Evolutionary conservation across 2,797 vertebrate species (phyloP).

Genomic region (Neosilurus mollespiculum): DNA sequence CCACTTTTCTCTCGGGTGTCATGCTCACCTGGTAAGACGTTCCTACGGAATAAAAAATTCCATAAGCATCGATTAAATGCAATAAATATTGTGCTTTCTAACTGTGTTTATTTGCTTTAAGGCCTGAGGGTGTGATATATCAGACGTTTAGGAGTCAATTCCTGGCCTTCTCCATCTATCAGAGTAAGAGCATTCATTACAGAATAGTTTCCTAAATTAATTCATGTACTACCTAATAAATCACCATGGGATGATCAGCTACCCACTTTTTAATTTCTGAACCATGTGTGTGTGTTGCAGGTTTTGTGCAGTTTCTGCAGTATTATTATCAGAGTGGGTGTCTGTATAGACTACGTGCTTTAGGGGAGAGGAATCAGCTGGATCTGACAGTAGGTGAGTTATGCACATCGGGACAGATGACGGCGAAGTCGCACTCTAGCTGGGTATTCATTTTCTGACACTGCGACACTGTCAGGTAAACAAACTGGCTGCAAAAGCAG

Average conservation of each 20-base stretch:
- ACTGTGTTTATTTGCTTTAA: slow-evolving; percentile 55
- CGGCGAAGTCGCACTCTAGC: background rate
- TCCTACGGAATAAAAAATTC: background rate
- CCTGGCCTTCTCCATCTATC: slow-evolving; percentile 96
- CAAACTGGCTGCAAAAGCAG: background rate
- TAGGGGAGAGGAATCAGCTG: slow-evolving; percentile 94
- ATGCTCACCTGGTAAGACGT: slow-evolving; percentile 95
- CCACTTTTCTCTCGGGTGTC: slow-evolving; percentile 94
- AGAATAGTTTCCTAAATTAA: background rate
- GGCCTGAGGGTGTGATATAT: slow-evolving; percentile 95
- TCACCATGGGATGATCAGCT: background rate
- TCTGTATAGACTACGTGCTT: slow-evolving; percentile 89
- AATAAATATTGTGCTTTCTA: background rate
- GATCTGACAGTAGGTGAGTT: slow-evolving; percentile 95
- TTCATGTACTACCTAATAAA: background rate
- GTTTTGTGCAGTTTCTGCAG: slow-evolving; percentile 96
- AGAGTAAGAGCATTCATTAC: slow-evolving; percentile 80
- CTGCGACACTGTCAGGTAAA: background rate
- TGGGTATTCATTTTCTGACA: background rate
- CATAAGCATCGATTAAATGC: background rate
- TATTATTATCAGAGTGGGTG: slow-evolving; percentile 99
- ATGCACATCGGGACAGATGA: background rate
- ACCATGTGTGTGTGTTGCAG: slow-evolving; percentile 62
- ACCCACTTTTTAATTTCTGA: background rate
- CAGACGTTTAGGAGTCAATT: slow-evolving; percentile 97